Percentiles rank a stretch among this genome's conserved stretches.
These are phyloP conservation scores for Trichomalopsis sarcophagae DNA, from an alignment of 1,140 invertebrate genomes.

Conservation along the genomic window DNA sequence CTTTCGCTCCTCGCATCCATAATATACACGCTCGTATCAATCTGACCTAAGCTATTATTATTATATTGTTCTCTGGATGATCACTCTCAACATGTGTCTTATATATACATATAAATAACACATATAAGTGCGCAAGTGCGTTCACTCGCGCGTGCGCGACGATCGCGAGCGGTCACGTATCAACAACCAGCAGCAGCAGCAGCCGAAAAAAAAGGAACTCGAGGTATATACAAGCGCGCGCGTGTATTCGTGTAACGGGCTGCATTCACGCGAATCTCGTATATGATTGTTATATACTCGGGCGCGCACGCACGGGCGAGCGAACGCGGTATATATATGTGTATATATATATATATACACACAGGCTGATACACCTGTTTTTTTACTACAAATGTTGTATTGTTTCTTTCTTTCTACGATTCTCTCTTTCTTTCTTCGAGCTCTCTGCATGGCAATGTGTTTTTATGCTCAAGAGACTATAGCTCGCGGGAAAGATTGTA, in stretches of 20 bases:
- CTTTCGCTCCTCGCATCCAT: background rate
- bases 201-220: background rate
- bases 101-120: too few species aligned
- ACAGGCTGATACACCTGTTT: background rate
- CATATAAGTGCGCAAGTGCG: slow-evolving; percentile 20
- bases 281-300: background rate
- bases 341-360: background rate
- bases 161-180: too few species aligned
- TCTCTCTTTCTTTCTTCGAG: background rate
- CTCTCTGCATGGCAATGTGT: background rate
- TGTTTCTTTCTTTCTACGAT: background rate
- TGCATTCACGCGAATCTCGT: slow-evolving; percentile 42
- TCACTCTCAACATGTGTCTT: too few species aligned
- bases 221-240: background rate
- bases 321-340: slow-evolving; percentile 25
- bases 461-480: background rate
- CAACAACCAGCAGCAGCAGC: too few species aligned
- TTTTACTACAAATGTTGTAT: background rate
- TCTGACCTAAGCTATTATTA: background rate
- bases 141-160: slow-evolving; percentile 34
- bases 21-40: background rate
- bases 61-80: too few species aligned
- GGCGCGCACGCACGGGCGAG: slow-evolving; percentile 44
- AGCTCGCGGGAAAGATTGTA: slow-evolving; percentile 48
- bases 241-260: slow-evolving; percentile 25